Evolutionary conservation across 92 coral and sea anemone species (phyloP).

Genomic region (Meandrina meandrites): DNA sequence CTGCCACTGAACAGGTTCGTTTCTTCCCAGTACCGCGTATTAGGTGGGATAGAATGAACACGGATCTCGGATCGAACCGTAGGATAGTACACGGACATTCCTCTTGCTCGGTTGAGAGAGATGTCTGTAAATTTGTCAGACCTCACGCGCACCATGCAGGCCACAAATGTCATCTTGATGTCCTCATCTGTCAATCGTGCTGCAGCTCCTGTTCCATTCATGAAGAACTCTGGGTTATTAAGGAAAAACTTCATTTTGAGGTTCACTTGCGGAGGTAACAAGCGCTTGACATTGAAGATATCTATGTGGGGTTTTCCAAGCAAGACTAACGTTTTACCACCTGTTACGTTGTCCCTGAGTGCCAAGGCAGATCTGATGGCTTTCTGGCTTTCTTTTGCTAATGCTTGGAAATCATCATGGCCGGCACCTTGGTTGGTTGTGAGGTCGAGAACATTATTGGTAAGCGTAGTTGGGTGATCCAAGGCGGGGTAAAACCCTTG

Average conservation of each 20-base stretch:
- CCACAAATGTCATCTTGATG: not conserved
- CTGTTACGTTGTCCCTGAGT: not conserved
- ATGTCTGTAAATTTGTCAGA: too few relatives aligned
- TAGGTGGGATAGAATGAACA: too few relatives aligned
- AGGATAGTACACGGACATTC: too few relatives aligned
- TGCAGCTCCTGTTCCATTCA: too few relatives aligned
- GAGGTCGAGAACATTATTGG: not conserved
- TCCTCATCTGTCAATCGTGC: not conserved
- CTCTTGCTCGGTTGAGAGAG: too few relatives aligned
- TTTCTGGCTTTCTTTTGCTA: not conserved
- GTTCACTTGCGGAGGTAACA: not conserved
- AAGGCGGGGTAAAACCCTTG: not conserved
- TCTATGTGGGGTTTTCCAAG: not conserved
- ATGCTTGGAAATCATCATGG: not conserved
- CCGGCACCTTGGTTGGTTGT: not conserved
- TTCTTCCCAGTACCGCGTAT: too few relatives aligned
- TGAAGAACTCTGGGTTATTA: too few relatives aligned
- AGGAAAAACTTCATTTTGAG: not conserved
- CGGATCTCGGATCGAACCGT: too few relatives aligned
- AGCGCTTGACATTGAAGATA: not conserved
- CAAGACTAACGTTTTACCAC: not conserved
- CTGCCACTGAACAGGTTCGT: too few relatives aligned
- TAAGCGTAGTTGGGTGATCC: not conserved
- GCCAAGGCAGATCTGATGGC: not conserved
- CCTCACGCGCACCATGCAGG: too few relatives aligned